Conservation (phyloP, 2,888 invertebrate genomes). For the Glyphotaelius pellucidus region DNA sequence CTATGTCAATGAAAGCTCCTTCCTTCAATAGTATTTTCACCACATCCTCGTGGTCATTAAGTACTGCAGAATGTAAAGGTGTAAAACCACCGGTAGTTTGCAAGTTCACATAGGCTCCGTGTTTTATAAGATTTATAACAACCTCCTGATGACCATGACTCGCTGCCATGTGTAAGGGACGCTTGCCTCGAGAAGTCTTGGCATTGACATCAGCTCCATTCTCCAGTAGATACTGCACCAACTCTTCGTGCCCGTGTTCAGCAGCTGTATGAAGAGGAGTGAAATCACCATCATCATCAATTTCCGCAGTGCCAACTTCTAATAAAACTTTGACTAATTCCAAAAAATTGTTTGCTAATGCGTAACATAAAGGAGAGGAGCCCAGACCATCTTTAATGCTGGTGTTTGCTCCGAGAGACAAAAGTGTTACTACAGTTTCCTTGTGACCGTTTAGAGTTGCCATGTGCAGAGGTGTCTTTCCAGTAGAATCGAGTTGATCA, state of each 20-base stretch:
- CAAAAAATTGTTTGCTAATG: background rate
- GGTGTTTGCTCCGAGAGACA: no score
- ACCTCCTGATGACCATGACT: background rate
- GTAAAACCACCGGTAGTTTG: background rate
- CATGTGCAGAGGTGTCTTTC: background rate
- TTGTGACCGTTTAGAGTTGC: background rate
- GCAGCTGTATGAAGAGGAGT: slow-evolving; percentile 4
- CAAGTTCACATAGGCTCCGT: background rate
- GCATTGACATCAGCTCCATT: background rate
- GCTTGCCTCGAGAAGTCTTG: background rate
- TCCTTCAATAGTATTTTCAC: background rate
- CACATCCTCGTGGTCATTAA: background rate
- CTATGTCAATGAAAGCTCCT: background rate
- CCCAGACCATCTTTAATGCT: no score
- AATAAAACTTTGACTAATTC: slow-evolving; percentile 6
- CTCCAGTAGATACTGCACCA: background rate
- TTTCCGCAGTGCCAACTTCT: background rate
- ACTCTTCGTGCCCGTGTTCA: slow-evolving; percentile 3
- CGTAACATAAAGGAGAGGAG: background rate
- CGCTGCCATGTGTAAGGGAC: background rate
- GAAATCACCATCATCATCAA: background rate
- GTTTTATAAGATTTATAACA: background rate
- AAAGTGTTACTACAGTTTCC: no score
- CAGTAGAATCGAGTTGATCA: background rate
- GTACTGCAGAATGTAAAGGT: background rate